Base-by-base conservation (phyloP, 1,140 invertebrate species). In the Microplitis mediator region DNA sequence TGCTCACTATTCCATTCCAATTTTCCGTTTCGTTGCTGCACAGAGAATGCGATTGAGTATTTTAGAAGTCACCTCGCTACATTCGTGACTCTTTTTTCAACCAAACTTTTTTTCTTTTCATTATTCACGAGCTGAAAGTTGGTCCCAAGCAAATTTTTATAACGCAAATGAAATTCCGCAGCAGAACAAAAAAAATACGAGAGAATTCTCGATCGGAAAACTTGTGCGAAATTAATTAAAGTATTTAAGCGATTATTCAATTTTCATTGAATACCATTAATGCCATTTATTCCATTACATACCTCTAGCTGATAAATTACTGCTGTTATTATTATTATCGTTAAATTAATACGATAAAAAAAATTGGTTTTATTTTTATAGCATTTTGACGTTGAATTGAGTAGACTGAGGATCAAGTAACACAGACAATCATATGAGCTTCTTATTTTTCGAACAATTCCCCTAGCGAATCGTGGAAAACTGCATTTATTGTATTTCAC, bases 21-120 rank as follows among this genome's bases (percentile, higher is more conserved):
- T 69, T 69, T 69, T 69, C 68, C 56, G 23, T 69, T 60, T 13
- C 35, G 13, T n/a, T 58, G 14, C 54, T 9, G 23, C 23, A 2
- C 16, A 23, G 32, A 54, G 51, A 69, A 69, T 62, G 58, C 68
- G 56, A 69, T 69, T 16, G 36, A 61, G 56, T 69, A 39, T 69
- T 69, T 62, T 69, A 69, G 23, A 14, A 61, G 56, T 69, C 68
- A 54, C 52, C 51, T 6, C 31, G 3, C 14, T 45, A 11, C 14
- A 31, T 50, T 67, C 23, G 31, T 58, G 9, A 31, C 51, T 14
- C 34, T 68, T 68, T 56, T 52, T 68, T 35, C 35, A 23, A 58
- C 3, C 13, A n/a, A 11, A 13, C n/a, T 31, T 45, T 56, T 51
- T 51, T 35, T 67, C 13, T 67, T 50, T 67, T 68, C 13, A n/a